These are phyloP conservation scores for Python bivittatus DNA, from an alignment of 2,113 vertebrate species.

Conservation along the genomic window DNA sequence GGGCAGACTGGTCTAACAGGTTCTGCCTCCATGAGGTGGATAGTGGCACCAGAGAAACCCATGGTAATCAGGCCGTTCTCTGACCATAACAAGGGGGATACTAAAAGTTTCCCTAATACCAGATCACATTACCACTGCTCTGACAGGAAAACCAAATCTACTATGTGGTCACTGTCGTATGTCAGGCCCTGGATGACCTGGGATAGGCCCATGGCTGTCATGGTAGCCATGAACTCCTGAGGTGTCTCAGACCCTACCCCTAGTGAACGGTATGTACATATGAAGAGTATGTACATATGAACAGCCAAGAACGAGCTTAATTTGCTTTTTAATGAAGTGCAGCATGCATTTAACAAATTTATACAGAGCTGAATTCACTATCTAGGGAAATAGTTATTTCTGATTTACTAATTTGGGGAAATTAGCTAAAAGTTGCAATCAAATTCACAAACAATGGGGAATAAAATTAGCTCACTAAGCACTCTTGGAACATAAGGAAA, in stretches of 20 bases:
- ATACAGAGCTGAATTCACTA: background rate
- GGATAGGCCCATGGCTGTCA: background rate
- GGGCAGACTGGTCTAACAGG: background rate
- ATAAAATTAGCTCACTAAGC: background rate
- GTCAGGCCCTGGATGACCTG: background rate
- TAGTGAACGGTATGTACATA: background rate
- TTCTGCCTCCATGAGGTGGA: background rate
- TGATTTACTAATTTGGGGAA: background rate
- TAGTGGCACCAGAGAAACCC: background rate
- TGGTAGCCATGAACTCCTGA: background rate
- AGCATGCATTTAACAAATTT: background rate
- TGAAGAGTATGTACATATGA: background rate
- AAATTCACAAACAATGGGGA: background rate
- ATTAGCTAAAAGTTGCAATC: background rate
- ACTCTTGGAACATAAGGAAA: background rate
- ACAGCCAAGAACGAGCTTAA: background rate
- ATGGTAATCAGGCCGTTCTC: background rate
- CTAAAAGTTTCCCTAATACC: background rate
- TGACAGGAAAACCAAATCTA: background rate
- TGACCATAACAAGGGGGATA: background rate
- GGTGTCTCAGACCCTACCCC: background rate
- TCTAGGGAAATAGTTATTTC: background rate
- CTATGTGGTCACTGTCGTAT: background rate
- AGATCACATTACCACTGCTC: too few relatives aligned
- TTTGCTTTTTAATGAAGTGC: background rate